Base-by-base conservation (phyloP, 2,888 invertebrate species). In the Cosmorhoe ocellata region DNA sequence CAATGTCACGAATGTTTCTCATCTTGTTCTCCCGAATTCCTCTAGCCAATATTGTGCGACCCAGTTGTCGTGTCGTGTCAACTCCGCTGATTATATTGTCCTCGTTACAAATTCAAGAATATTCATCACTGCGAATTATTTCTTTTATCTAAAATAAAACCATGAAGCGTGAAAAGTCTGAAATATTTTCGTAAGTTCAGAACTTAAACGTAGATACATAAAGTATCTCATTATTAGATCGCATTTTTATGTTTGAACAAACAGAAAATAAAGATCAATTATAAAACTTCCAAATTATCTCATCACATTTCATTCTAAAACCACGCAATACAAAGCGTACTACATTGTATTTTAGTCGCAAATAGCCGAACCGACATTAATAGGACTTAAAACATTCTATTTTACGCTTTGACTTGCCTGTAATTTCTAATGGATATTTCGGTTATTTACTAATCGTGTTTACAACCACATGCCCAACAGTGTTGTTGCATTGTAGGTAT, bases 1-100 rank as follows among this genome's bases (percentile, higher is more conserved):
- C 81, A 81, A 74, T 77, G 81, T 79, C 78, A 71, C 67, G 58
- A 75, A 71, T 71, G 68, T 73, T 75, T 79, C 69, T 70, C 69
- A 61, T 68, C 51, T 65, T 59, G 58, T 61, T 66, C 69, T 64
- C 65, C 67, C 65, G 64, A 75, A 81, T 81, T 79, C 71, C 69
- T 66, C 62, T 53, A 63, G 66, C 69, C 68, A 66, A 72, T 69
- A 68, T 67, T 63, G 55, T 57, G 62, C 75, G 79, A 78, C 81
- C 80, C 65, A 83, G 65, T 78, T 81, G 64, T 56, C 31, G 43
- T 53, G 24, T 41, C 40, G 41, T 40, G 30, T 30, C 39, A 40
- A 42, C 49, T 52, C 33, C 44, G 27, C 43, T 63, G 59, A 68
- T 67, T 66, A 66, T 59, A 67, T 67, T 66, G 66, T 59, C 58